These are phyloP conservation scores for Casuarius casuarius DNA, from an alignment of 2,113 vertebrate species.

Conservation along the genomic window DNA sequence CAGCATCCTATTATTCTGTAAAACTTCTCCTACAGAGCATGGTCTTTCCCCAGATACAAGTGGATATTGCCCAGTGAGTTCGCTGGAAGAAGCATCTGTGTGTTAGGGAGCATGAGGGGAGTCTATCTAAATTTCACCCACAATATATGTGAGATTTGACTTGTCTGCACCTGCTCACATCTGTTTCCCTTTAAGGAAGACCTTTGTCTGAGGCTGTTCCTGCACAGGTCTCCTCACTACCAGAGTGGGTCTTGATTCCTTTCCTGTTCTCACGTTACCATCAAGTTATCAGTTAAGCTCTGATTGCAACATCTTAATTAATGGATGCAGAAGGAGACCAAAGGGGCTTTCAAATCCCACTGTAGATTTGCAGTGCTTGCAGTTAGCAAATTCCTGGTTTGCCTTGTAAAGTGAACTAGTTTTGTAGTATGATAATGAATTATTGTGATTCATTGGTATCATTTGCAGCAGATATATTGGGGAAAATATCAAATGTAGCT, in stretches of 20 bases:
- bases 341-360: neutral
- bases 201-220: neutral
- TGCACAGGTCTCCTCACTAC: neutral
- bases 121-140: neutral
- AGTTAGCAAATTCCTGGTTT: conserved; percentile 15
- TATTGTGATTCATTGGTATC: neutral
- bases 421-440: neutral
- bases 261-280: neutral
- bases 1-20: neutral
- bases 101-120: neutral
- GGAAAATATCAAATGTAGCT: neutral
- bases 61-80: neutral
- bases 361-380: conserved; percentile 3
- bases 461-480: neutral
- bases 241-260: neutral
- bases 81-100: neutral
- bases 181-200: neutral
- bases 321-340: neutral
- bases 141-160: neutral
- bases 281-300: neutral
- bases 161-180: neutral
- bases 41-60: neutral
- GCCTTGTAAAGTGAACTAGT: neutral
- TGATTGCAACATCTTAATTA: neutral
- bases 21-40: neutral